Base-by-base conservation (phyloP, 2,113 vertebrate species). In the Forbesichthys agassizii region DNA sequence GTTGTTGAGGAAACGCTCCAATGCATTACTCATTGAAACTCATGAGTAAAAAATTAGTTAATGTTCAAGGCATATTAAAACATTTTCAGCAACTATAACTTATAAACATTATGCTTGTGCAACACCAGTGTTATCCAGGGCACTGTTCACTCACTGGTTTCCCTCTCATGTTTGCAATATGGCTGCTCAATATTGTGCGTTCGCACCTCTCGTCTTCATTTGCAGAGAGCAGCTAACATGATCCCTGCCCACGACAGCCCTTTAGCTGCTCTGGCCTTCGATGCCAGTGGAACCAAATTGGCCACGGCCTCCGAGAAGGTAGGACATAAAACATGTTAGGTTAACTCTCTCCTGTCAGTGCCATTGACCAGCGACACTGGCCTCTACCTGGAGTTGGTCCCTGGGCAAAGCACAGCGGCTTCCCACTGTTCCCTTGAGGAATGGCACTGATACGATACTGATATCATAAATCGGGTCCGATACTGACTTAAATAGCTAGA, bases 261-360 rank as follows among this genome's bases (percentile, higher is more conserved):
- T 9, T 89, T 99, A 86, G 98, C 98, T 6, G 96, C 98, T 7
- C 88, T 99, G 89, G 96, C 96, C 1, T 99, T 98, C 33, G 97
- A 99, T 3, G 93, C 96, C 12, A 98, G 94, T 54, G 98, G 98
- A 75, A 96, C 95, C 66, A 99, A 98, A 84, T 93, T 99, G 14
- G 98, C 97, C 80, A 99, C 98, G 0, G 98, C 98, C 48, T 99
- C 98, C 1, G 98, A 99, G 91, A 99, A 99, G 95, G 98, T 98
- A 82, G 12, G 42, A 10, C 55, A 57, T 36, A 57, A 5, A 7
- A 3, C 27, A 27, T 27, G 27, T 27, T 27, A 27, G 27, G 10
- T 11, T 64, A 9, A 55, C 33, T 8, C 2, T n/a, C 13, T 3
- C 10, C 7, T 48, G 33, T 48, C 33, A 27, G 27, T 58, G 1